These are phyloP conservation scores for Rhopalosiphum padi DNA, from an alignment of 1,140 invertebrate genomes.

Conservation along the genomic window DNA sequence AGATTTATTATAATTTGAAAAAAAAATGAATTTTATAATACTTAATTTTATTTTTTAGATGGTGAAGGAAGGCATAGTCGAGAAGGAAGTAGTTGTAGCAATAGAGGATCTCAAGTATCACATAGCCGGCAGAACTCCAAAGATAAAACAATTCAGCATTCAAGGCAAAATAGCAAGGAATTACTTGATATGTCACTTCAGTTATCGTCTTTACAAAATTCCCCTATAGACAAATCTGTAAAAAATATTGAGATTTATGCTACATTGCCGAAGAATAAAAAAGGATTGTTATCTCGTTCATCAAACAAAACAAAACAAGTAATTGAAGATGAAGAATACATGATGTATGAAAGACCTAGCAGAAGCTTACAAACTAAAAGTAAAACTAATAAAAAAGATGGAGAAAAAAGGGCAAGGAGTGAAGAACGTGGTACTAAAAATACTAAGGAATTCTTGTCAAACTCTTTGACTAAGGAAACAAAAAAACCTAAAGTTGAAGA, in stretches of 20 bases:
- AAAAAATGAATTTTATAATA: neutral
- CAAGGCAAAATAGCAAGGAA: constrained; percentile 72
- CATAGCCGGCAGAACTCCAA: constrained; percentile 74
- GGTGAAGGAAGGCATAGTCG: constrained; percentile 76
- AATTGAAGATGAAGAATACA: constrained; percentile 75
- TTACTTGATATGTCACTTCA: constrained; percentile 65
- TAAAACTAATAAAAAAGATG: constrained; percentile 74
- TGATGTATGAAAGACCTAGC: constrained; percentile 70
- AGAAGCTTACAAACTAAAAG: constrained; percentile 70
- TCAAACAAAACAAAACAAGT: constrained; percentile 65
- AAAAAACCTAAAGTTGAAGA: constrained; percentile 63
- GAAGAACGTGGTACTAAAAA: constrained; percentile 78
- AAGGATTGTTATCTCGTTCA: constrained; percentile 65
- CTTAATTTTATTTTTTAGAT: constrained; percentile 62
- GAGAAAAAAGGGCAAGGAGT: constrained; percentile 82
- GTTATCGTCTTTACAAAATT: constrained; percentile 57
- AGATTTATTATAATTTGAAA: neutral
- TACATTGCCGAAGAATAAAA: constrained; percentile 84
- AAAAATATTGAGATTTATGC: constrained; percentile 90
- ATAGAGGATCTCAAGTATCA: constrained; percentile 63
- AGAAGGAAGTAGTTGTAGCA: constrained; percentile 73
- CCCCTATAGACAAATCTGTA: constrained; percentile 51
- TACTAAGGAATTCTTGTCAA: constrained; percentile 61
- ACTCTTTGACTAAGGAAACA: constrained; percentile 61
- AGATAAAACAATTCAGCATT: constrained; percentile 69